Percentiles rank a stretch among this genome's conserved stretches.
Conservation (phyloP, 2,888 invertebrate genomes). For the Dione vanillae region DNA sequence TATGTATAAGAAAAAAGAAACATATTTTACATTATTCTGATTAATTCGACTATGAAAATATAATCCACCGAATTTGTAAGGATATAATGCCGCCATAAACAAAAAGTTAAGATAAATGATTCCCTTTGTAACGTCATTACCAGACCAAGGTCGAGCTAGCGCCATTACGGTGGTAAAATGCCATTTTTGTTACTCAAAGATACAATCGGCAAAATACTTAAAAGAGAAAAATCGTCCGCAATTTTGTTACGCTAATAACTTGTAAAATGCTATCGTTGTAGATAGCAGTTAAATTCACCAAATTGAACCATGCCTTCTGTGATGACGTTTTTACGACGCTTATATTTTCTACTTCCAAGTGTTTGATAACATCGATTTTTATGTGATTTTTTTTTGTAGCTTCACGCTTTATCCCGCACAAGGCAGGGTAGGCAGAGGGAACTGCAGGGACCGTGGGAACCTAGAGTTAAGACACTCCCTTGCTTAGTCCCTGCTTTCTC, state of each 20-base stretch:
- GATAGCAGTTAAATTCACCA: slow-evolving; percentile 77
- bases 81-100: slow-evolving; percentile 43
- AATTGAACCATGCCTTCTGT: slow-evolving; percentile 67
- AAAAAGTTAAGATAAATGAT: slow-evolving; percentile 47
- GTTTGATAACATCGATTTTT: slow-evolving; percentile 37
- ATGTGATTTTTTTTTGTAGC: neutral
- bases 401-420: too few relatives aligned
- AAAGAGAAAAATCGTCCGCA: slow-evolving; percentile 66
- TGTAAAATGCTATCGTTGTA: slow-evolving; percentile 64
- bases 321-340: slow-evolving; percentile 34
- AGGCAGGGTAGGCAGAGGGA: too few relatives aligned
- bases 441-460: too few relatives aligned
- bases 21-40: neutral
- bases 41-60: slow-evolving; percentile 34
- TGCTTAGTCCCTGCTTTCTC: too few relatives aligned
- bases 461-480: too few relatives aligned
- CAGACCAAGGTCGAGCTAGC: slow-evolving; percentile 45
- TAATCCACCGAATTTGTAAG: slow-evolving; percentile 42
- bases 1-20: neutral
- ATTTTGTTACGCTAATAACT: slow-evolving; percentile 74
- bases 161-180: slow-evolving; percentile 46
- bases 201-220: slow-evolving; percentile 60
- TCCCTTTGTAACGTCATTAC: slow-evolving; percentile 48
- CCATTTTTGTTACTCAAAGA: slow-evolving; percentile 50
- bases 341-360: slow-evolving; percentile 31